These are phyloP conservation scores for Tenthredo distinguenda DNA, from an alignment of 2,888 invertebrate species.

Conservation along the genomic window DNA sequence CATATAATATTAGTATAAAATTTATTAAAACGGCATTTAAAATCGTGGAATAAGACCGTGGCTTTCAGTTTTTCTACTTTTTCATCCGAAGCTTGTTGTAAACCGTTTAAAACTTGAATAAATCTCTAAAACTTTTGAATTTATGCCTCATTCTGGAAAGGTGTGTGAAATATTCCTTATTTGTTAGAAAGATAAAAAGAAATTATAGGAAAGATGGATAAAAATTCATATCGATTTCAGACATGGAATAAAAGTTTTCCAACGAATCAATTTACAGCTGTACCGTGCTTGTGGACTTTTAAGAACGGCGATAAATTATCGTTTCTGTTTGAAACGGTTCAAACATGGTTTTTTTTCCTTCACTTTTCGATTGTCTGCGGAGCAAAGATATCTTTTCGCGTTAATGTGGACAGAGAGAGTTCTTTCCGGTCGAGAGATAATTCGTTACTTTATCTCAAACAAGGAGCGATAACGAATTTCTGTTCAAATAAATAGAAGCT, in stretches of 20 bases:
- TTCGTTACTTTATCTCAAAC: constrained; percentile 13
- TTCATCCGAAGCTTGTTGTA: neutral
- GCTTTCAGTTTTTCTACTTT: neutral
- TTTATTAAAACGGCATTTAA: neutral
- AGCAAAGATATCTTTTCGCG: constrained; percentile 18
- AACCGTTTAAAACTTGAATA: neutral
- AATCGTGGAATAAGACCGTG: neutral
- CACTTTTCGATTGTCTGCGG: neutral
- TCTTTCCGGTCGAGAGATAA: constrained; percentile 29
- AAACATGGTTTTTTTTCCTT: neutral
- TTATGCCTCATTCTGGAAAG: neutral
- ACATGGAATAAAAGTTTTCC: neutral
- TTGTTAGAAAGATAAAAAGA: neutral
- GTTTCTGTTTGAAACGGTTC: neutral
- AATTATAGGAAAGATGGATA: neutral
- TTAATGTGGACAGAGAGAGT: neutral
- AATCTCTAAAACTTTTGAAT: neutral
- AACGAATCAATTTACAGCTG: neutral
- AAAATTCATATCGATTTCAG: neutral
- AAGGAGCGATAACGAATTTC: neutral
- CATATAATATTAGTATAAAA: neutral
- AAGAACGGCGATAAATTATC: neutral
- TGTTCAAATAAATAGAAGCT: constrained; percentile 7
- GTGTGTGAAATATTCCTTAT: neutral
- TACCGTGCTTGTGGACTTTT: neutral